Percentiles rank a stretch among this genome's conserved stretches.
phyloP scores from a whole-genome alignment of 2,888 invertebrate genomes.

The Athripsodes cinereus region DNA sequence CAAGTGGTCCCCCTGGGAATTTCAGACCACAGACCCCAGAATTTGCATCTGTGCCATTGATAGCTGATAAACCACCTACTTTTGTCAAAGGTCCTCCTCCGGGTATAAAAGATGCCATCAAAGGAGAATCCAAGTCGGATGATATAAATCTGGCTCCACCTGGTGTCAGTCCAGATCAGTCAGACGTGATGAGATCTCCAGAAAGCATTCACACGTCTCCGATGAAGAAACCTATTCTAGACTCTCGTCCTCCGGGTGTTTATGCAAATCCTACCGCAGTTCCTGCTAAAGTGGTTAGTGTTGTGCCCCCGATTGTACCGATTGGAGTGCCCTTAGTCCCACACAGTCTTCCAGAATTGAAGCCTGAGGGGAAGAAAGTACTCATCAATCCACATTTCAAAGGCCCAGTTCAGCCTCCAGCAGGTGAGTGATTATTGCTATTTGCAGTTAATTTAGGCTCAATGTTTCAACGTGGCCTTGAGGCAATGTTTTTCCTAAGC shows the following conservation, averaged over 20 bases:
- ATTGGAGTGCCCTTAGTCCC: not conserved
- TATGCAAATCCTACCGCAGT: not conserved
- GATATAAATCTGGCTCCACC: not conserved
- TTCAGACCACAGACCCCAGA: constrained; percentile 3
- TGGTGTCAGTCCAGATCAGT: constrained; percentile 6
- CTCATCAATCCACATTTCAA: constrained; percentile 64
- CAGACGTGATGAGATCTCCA: not conserved
- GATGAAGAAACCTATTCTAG: not conserved
- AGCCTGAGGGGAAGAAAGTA: constrained; percentile 50
- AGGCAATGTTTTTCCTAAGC: no score
- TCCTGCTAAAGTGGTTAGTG: not conserved
- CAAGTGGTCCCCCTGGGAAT: not conserved
- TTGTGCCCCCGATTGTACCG: constrained; percentile 31
- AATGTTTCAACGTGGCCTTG: no score
- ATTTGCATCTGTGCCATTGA: not conserved
- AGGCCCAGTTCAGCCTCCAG: constrained; percentile 43
- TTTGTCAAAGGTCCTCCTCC: no score
- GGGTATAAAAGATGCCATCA: no score
- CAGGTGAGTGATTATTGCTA: no score
- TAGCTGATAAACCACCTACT: no score
- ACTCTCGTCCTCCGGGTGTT: not conserved
- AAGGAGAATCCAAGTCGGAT: not conserved
- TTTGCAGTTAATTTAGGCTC: no score
- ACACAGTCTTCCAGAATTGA: not conserved
- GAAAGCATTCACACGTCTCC: not conserved